Evolutionary conservation across 2,888 invertebrate species (phyloP).

Genomic region (Eupsilia transversa): DNA sequence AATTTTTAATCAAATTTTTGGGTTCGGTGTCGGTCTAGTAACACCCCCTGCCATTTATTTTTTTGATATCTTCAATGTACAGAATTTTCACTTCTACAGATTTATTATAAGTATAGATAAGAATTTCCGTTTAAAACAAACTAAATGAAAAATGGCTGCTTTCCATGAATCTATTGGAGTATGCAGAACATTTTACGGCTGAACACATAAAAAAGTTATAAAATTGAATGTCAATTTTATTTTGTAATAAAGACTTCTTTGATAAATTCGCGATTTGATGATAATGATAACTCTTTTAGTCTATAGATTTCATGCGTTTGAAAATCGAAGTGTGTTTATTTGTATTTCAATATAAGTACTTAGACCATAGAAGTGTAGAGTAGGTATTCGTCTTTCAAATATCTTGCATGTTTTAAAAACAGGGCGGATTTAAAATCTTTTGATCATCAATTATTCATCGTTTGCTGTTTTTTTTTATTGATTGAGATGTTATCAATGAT

Average conservation of each 20-base stretch:
- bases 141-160: slow-evolving; percentile 43
- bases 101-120: too few species aligned
- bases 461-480: slow-evolving; percentile 7
- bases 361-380: not conserved
- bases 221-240: slow-evolving; percentile 52
- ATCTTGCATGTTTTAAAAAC: not conserved
- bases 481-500: slow-evolving; percentile 45
- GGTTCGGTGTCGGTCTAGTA: too few species aligned
- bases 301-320: slow-evolving; percentile 11
- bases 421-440: slow-evolving; percentile 20
- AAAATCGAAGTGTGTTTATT: slow-evolving; percentile 32
- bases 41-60: too few species aligned
- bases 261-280: slow-evolving; percentile 38
- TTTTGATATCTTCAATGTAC: too few species aligned
- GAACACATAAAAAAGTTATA: slow-evolving; percentile 57
- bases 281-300: slow-evolving; percentile 20
- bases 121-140: slow-evolving; percentile 62
- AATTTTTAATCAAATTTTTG: too few species aligned
- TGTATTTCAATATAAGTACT: not conserved
- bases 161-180: slow-evolving; percentile 57
- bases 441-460: slow-evolving; percentile 22
- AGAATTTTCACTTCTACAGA: too few species aligned
- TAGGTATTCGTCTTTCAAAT: slow-evolving; percentile 29
- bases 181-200: slow-evolving; percentile 42
- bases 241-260: slow-evolving; percentile 41